Percentiles rank a stretch among this genome's conserved stretches.
phyloP scores from a whole-genome alignment of 2,888 invertebrate species.

The Tridacna gigas region DNA sequence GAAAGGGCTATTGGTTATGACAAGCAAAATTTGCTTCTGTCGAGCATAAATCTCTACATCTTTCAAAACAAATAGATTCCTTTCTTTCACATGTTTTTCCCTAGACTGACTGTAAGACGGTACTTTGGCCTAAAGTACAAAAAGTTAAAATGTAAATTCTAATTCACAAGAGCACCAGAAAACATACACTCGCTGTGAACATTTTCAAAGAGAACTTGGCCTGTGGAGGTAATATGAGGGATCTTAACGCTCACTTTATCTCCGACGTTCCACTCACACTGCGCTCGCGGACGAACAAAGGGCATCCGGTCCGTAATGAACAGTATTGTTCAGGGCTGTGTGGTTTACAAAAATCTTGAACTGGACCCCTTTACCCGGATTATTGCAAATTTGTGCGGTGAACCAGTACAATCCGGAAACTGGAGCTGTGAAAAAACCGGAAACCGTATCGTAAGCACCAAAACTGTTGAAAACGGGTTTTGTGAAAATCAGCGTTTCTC shows the following conservation, averaged over 20 bases:
- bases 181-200: constrained; percentile 14
- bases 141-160: no score
- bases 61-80: no score
- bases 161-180: constrained; percentile 8
- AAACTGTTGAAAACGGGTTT: background rate
- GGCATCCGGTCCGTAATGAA: background rate
- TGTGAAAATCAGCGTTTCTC: background rate
- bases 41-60: no score
- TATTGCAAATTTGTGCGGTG: constrained; percentile 11
- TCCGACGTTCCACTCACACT: background rate
- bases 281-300: background rate
- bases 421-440: constrained; percentile 8
- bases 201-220: constrained; percentile 3
- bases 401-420: background rate
- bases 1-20: no score
- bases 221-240: background rate
- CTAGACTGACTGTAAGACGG: no score
- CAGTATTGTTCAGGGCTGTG: background rate
- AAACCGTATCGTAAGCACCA: background rate
- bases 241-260: background rate
- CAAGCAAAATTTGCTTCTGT: no score
- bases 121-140: no score
- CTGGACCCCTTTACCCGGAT: background rate
- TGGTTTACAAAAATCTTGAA: background rate
- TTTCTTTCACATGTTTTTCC: no score